Evolutionary conservation across 2,797 vertebrate genomes (phyloP).

Genomic region (Chanos chanos): DNA sequence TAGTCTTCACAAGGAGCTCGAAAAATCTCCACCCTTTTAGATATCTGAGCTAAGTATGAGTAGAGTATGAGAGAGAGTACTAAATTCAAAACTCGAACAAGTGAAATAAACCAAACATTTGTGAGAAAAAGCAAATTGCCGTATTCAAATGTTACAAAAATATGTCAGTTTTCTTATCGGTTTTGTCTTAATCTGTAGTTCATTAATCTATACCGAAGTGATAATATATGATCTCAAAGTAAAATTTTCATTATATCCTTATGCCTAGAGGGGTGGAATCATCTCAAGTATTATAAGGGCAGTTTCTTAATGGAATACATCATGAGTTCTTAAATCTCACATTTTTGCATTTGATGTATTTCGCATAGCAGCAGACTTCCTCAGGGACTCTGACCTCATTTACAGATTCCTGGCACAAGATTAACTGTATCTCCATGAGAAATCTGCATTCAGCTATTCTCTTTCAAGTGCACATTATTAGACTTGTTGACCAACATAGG

Average conservation of each 20-base stretch:
- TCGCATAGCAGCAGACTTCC: slow-evolving; percentile 11
- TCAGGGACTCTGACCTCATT: slow-evolving; percentile 24
- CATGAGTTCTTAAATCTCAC: background rate
- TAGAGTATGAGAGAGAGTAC: too few relatives aligned
- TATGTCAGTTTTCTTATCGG: too few relatives aligned
- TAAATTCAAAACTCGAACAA: too few relatives aligned
- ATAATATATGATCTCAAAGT: background rate
- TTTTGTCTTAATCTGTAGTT: background rate
- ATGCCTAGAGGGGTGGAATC: too few relatives aligned
- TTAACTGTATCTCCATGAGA: background rate
- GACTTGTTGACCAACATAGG: background rate
- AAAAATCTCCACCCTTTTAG: too few relatives aligned
- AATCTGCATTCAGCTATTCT: slow-evolving; percentile 12
- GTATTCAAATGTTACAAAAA: too few relatives aligned
- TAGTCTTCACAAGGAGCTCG: background rate
- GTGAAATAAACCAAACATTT: too few relatives aligned
- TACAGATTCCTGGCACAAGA: slow-evolving; percentile 13
- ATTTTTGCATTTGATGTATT: slow-evolving; percentile 10
- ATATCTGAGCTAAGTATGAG: too few relatives aligned
- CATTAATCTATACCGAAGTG: background rate
- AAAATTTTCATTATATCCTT: background rate
- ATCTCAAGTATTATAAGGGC: background rate
- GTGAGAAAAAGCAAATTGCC: too few relatives aligned
- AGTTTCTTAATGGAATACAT: background rate
- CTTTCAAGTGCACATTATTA: slow-evolving; percentile 20